phyloP scores from a whole-genome alignment of 1,140 invertebrate species.

The Drosophila oshimai region DNA sequence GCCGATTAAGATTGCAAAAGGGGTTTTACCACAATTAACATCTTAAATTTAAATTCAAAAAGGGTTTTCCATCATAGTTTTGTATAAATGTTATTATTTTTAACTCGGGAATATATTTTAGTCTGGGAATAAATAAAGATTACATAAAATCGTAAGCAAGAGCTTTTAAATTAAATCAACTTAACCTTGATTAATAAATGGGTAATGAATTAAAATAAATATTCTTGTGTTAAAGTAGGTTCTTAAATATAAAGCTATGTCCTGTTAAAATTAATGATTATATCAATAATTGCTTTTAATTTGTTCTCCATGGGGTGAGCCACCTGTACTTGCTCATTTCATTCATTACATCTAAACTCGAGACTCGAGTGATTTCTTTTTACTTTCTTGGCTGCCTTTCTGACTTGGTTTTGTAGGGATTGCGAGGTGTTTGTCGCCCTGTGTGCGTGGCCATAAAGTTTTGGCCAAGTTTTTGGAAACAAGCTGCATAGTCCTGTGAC shows the following conservation, averaged over 20 bases:
- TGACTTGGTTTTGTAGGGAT: slow-evolving; percentile 5
- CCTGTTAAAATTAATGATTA: neutral
- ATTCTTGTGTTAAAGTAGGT: no score
- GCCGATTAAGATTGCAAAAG: neutral
- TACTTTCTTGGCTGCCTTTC: neutral
- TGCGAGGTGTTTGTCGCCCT: slow-evolving; percentile 3
- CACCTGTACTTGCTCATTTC: neutral
- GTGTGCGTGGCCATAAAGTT: slow-evolving; percentile 37
- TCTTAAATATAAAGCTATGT: no score
- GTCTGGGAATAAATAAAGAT: no score
- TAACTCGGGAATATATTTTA: no score
- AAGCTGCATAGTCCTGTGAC: slow-evolving; percentile 46
- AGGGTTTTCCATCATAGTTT: no score
- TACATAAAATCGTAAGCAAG: no score
- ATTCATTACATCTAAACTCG: neutral
- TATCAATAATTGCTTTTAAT: neutral
- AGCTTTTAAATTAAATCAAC: no score
- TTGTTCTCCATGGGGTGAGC: neutral
- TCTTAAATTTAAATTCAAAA: no score
- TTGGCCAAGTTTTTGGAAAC: slow-evolving; percentile 52
- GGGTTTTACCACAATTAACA: no score
- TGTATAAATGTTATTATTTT: no score
- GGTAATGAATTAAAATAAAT: no score
- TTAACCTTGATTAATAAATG: no score
- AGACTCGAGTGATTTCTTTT: neutral